Evolutionary conservation across 2,888 invertebrate species (phyloP).

Genomic region (Apotomis capreana): DNA sequence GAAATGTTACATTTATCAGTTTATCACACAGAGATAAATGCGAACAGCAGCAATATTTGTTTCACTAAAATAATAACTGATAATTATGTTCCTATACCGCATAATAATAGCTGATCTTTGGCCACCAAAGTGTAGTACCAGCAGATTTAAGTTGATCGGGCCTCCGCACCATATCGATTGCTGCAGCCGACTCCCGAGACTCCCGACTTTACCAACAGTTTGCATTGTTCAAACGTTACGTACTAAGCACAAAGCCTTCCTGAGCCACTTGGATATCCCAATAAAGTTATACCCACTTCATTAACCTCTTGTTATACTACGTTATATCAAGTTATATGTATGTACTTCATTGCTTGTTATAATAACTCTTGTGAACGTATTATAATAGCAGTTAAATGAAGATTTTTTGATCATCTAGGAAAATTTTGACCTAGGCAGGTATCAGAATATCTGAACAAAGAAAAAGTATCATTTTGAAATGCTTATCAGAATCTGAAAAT

Average conservation of each 20-base stretch:
- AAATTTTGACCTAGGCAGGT: too few relatives aligned
- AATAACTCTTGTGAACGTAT: not conserved
- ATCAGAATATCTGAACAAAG: too few relatives aligned
- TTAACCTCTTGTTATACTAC: not conserved
- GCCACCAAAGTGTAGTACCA: not conserved
- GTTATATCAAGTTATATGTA: too few relatives aligned
- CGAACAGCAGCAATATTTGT: not conserved
- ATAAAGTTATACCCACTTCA: not conserved
- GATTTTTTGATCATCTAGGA: too few relatives aligned
- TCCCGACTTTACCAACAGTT: slow-evolving; percentile 45
- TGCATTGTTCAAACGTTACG: slow-evolving; percentile 27
- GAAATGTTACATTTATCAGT: too few relatives aligned
- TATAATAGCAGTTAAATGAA: too few relatives aligned
- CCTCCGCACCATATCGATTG: slow-evolving; percentile 56
- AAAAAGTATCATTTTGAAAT: too few relatives aligned
- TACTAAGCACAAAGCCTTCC: slow-evolving; percentile 16
- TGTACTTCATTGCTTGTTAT: not conserved
- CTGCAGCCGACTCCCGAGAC: slow-evolving; percentile 49
- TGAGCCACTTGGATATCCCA: not conserved
- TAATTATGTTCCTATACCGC: too few relatives aligned
- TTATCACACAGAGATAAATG: too few relatives aligned
- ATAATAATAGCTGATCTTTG: not conserved
- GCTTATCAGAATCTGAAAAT: too few relatives aligned
- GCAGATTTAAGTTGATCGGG: slow-evolving; percentile 56
- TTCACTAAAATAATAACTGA: too few relatives aligned